A percentile compares a stretch with the other conserved stretches of the same genome.
Evolutionary conservation across 2,888 invertebrate species (phyloP).

Genomic region (Gastrophysa polygoni): DNA sequence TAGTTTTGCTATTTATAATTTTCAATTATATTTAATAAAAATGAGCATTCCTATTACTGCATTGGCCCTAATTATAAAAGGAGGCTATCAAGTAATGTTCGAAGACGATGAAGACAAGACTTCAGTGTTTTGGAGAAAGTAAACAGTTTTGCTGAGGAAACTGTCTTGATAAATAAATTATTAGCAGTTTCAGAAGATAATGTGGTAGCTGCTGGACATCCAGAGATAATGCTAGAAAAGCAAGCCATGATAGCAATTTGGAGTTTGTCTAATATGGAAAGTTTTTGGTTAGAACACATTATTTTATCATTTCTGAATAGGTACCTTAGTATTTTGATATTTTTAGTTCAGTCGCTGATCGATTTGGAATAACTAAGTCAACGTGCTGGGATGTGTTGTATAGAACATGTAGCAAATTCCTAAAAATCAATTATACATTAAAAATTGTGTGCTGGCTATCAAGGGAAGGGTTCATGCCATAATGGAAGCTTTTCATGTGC

Average conservation of each 20-base stretch:
- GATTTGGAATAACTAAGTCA: constrained; percentile 13
- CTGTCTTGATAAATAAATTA: not conserved
- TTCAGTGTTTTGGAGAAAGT: not conserved
- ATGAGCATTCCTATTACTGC: no score
- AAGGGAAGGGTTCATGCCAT: not conserved
- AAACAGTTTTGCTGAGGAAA: not conserved
- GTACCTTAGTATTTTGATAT: not conserved
- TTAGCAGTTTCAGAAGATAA: not conserved
- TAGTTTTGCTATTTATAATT: no score
- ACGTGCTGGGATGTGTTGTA: constrained; percentile 10
- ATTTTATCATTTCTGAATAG: not conserved
- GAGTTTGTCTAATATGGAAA: constrained; percentile 11
- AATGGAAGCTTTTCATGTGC: constrained; percentile 2
- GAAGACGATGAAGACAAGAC: not conserved
- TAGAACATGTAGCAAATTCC: constrained; percentile 13
- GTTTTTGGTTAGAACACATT: constrained; percentile 7
- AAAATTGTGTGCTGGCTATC: not conserved
- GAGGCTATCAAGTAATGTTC: not conserved
- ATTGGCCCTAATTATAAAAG: not conserved
- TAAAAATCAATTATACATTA: not conserved
- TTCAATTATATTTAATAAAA: no score
- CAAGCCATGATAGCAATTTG: constrained; percentile 6
- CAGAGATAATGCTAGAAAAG: not conserved
- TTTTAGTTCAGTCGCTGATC: constrained; percentile 16
- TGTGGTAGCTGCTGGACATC: not conserved